Evolutionary conservation across 2,797 vertebrate genomes (phyloP), one percentile per base, ranked within the genome.

Genomic region (Sebastes hopkinsi): DNA sequence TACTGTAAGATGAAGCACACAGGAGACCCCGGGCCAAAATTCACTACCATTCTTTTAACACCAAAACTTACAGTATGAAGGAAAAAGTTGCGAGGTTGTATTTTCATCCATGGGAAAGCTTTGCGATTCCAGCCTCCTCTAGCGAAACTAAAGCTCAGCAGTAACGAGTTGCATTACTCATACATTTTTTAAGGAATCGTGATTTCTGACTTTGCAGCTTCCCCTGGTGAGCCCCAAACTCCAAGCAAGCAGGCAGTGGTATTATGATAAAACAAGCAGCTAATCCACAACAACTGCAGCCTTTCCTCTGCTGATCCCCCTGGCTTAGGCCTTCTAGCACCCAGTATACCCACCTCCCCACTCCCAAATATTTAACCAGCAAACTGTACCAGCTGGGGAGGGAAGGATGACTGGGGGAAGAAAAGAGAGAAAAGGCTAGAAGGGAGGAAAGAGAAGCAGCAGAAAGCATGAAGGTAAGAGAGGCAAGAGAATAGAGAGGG

Each of bases 231-330:
- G 59, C 64, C 75, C 66, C 65, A 80, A 87, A 86, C 73, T 72
- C 75, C 67, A 55, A 72, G 77, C 87, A 88, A 68, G 83, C 83
- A 86, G 84, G 80, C 88, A 86, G 77, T 72, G 82, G 81, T 75
- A 83, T 90, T 86, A 88, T 89, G 79, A 89, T 88, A 88, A 90
- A 92, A 92, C 86, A 92, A 92, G 81, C 90, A 88, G 85, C 88
- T 92, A 92, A 94, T 93, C 91, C 89, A 86, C 82, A 93, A 90
- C 89, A 89, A 93, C 90, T 92, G 87, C 88, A 93, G 91, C 77
- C 84, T 89, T 87, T 93, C 88, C 81, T 85, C 81, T 64, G 60
- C 77, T 90, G 88, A 92, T 90, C 91, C 86, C 86, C 68, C 61
- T 22, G 77, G 86, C 83, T 90, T 89, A 90, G 88, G 77, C 80